Evolutionary conservation across 1,140 invertebrate species (phyloP).

Genomic region (Drosophila ercepeae): DNA sequence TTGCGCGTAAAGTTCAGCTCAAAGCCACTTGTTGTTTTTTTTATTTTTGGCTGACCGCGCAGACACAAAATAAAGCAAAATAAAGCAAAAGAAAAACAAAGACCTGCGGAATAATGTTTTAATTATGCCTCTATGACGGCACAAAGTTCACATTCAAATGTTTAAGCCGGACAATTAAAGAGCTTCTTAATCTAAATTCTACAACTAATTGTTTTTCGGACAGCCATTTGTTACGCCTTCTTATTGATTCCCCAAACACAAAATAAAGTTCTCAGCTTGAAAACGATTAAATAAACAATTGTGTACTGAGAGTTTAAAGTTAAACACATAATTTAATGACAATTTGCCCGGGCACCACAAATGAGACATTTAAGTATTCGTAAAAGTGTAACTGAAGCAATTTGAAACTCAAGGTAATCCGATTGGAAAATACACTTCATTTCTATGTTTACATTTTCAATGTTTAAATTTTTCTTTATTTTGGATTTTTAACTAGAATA

Average conservation of each 20-base stretch:
- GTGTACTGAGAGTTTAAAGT: conserved; percentile 42
- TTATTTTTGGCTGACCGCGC: conserved; percentile 37
- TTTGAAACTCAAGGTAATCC: background rate
- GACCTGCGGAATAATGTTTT: conserved; percentile 22
- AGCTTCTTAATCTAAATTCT: conserved; percentile 42
- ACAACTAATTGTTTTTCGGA: conserved; percentile 35
- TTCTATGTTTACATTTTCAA: background rate
- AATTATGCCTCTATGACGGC: conserved; percentile 45
- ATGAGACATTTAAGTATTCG: conserved; percentile 21
- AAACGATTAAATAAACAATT: conserved; percentile 57
- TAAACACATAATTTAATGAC: conserved; percentile 54
- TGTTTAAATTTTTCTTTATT: no score
- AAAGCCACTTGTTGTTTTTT: conserved; percentile 24
- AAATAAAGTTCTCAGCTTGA: conserved; percentile 13
- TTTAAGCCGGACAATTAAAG: conserved; percentile 29
- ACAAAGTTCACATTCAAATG: conserved; percentile 53
- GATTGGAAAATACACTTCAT: background rate
- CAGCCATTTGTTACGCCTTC: conserved; percentile 58
- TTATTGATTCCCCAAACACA: conserved; percentile 42
- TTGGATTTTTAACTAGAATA: background rate
- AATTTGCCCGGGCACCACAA: conserved; percentile 45
- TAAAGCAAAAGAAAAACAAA: conserved; percentile 1
- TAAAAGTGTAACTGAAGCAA: conserved; percentile 39
- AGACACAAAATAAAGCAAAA: conserved; percentile 6
- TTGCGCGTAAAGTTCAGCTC: conserved; percentile 42